phyloP scores from a whole-genome alignment of 2,888 invertebrate species.

The Nipponacmea schrenckii region DNA sequence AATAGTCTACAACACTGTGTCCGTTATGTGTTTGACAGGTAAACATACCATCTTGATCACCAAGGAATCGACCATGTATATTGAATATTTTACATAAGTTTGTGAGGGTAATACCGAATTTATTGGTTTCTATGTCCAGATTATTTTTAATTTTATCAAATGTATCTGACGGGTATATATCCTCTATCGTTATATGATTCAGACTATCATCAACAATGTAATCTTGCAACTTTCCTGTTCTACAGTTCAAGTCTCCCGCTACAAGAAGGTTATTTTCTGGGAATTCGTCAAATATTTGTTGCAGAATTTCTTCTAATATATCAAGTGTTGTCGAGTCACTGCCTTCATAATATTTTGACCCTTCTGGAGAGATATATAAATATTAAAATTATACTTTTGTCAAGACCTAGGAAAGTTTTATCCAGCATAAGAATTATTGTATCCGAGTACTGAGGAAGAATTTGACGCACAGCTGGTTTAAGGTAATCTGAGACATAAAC shows the following conservation, averaged over 20 bases:
- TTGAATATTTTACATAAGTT: neutral
- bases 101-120: neutral
- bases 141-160: neutral
- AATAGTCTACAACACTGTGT: neutral
- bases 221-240: neutral
- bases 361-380: neutral
- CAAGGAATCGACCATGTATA: neutral
- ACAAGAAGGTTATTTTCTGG: neutral
- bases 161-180: neutral
- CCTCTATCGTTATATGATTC: neutral
- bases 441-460: no score
- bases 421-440: no score
- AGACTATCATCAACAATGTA: neutral
- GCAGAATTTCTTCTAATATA: neutral
- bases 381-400: no score
- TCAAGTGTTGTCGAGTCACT: neutral
- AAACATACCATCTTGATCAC: neutral
- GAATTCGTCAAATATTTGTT: neutral
- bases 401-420: no score
- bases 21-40: neutral
- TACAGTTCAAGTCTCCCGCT: neutral
- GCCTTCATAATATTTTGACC: neutral
- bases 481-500: no score
- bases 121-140: neutral
- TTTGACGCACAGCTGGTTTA: no score